Percentiles rank a stretch among this genome's conserved stretches.
Evolutionary conservation across 2,888 invertebrate genomes (phyloP).

Genomic region (Dicyrtoma fusca): DNA sequence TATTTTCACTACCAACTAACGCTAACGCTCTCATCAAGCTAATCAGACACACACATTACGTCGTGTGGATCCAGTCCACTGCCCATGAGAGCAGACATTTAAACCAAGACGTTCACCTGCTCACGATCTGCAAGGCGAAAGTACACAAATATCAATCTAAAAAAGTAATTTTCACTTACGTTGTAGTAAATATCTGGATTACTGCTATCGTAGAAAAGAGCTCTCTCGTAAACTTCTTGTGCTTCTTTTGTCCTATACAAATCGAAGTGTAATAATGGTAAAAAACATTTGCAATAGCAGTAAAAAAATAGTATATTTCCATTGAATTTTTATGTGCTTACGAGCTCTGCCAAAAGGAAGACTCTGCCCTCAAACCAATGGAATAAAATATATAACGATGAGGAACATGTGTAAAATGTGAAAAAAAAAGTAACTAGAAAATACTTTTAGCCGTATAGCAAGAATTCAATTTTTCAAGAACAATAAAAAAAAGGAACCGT

Average conservation of each 20-base stretch:
- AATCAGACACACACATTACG: too few species aligned
- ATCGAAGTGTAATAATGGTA: not conserved
- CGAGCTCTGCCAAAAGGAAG: too few species aligned
- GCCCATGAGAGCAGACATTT: too few species aligned
- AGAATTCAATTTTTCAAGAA: not conserved
- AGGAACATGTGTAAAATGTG: not conserved
- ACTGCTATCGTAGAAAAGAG: constrained; percentile 86
- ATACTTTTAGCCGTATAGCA: not conserved
- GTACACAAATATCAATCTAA: constrained; percentile 13
- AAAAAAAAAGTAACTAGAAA: not conserved
- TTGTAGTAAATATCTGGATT: constrained; percentile 95
- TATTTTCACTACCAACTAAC: not conserved
- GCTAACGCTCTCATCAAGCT: too few species aligned
- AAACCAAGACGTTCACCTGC: too few species aligned
- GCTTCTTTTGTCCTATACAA: constrained; percentile 79
- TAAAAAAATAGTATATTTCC: constrained; percentile 2
- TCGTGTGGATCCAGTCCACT: too few species aligned
- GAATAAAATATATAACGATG: not conserved
- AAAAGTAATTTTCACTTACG: constrained; percentile 65
- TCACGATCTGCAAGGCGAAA: too few species aligned
- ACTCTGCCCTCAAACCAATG: too few species aligned
- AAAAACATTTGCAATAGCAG: not conserved
- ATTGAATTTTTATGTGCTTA: not conserved
- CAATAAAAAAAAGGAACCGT: not conserved
- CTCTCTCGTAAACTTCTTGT: constrained; percentile 90